phyloP scores from a whole-genome alignment of 2,888 invertebrate genomes.

The Amorpha juglandis region DNA sequence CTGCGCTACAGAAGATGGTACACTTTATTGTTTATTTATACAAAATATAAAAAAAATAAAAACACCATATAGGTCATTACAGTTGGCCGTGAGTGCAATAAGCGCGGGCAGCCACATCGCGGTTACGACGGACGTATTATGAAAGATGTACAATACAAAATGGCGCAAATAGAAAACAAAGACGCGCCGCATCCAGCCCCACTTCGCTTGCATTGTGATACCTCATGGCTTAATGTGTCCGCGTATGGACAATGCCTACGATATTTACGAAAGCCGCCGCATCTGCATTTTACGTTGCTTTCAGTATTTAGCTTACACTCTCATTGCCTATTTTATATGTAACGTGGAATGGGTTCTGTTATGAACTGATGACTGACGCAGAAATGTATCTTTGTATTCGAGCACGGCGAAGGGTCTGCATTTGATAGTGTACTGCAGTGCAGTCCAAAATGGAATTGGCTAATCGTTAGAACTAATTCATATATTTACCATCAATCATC shows the following conservation, averaged over 20 bases:
- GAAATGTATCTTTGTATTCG: neutral
- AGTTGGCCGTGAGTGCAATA: constrained; percentile 37
- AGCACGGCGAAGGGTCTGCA: no score
- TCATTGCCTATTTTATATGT: constrained; percentile 5
- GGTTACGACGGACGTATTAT: constrained; percentile 35
- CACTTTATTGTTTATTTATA: neutral
- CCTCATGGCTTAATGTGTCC: constrained; percentile 20
- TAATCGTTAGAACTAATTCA: no score
- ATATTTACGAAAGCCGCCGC: constrained; percentile 22
- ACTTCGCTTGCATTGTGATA: constrained; percentile 30
- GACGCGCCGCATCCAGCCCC: constrained; percentile 36
- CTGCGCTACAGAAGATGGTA: no score
- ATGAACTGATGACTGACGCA: no score
- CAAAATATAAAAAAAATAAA: neutral
- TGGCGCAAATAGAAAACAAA: constrained; percentile 45
- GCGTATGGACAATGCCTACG: constrained; percentile 25
- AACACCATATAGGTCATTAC: constrained; percentile 26
- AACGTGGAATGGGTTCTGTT: no score
- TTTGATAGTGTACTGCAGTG: no score
- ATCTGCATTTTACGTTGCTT: constrained; percentile 13
- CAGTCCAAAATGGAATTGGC: no score
- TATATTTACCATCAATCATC: no score
- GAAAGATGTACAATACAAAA: constrained; percentile 44
- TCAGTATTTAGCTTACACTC: constrained; percentile 12
- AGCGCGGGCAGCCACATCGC: constrained; percentile 14